Evolutionary conservation across 1,140 invertebrate species (phyloP), one percentile per base, ranked within the genome.

Genomic region (Berghia stephanieae): DNA sequence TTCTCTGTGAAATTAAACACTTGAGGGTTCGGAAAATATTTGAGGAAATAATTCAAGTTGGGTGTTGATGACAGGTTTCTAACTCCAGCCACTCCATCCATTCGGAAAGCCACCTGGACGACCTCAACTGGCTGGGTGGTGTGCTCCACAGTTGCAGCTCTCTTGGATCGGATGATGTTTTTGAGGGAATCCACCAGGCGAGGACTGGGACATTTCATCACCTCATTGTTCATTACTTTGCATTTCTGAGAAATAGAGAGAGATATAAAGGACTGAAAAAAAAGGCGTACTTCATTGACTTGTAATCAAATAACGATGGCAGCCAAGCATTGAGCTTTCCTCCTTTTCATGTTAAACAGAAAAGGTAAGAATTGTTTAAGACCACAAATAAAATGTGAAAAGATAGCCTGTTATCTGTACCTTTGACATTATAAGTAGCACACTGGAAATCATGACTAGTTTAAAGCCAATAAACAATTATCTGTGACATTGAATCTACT

Each of bases 181-280:
- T 72, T 70, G 18, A 75, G 40, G 27, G 67, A 44, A n/a, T 73
- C 60, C 86, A 93, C 93, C 5, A 96, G 93, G 2, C 95, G 92
- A 27, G 97, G 97, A 81, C 96, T 96, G 0, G 96, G 95, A 87
- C 97, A 99, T 88, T 96, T 94, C 96, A 99, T 98, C 89, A 95
- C 94, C 74, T 94, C 96, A 18, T 94, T 91, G 90, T 95, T 97
- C 18, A 97, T 88, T 16, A 98, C 95, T 34, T 91, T 92, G 88
- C 97, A 99, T 36, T 88, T 84, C 91, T 92, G 81, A 34, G 84
- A 80, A 79, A 82, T 36, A 83, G 38, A 77, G 81, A 52, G 2
- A 52, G 63, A 70, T 18, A 60, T 52, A n/a, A 68, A 49, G 3
- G 13, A 57, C n/a, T 38, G n/a, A 18, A 40, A 49, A 49, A 46